Base-by-base conservation (phyloP, 1,140 invertebrate species). In the Andricus grossulariae region DNA sequence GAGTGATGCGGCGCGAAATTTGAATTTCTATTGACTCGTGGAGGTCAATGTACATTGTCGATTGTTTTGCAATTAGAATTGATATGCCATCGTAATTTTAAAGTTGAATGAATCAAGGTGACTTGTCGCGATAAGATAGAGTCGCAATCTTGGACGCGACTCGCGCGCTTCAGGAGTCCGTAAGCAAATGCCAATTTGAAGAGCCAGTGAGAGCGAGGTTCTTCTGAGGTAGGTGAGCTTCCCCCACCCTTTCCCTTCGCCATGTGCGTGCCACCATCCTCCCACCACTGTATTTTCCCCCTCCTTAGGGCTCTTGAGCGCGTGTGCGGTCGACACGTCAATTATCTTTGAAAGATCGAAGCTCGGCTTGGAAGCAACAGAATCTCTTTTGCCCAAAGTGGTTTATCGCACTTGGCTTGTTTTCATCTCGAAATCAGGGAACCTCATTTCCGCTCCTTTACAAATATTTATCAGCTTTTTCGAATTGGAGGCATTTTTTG, bases 251-350 rank as follows among this genome's bases (percentile, higher is more conserved):
- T 45, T 45, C 10, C 39, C 39, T 45, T 45, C 39, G 25, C 60
- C 60, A 66, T 66, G 60, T 66, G 60, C 60, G 60, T 66, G 60
- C 60, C 57, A 25, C 57, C 19, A 15, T 32, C 57, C 25, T 32
- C 60, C 60, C 32, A 16, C 21, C 60, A 45, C 39, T 39, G n/a
- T 66, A 45, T 16, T 66, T 66, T n/a, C 60, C 39, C 60, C 60
- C 60, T 66, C 60, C 32, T 39, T 60, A 32, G 21, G 25, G 32
- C 21, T 4, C 13, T 4, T 18, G 19, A 45, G 60, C 60, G 60
- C 60, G 60, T 66, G 60, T 66, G 25, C 60, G 60, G 60, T 39
- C 60, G 60, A 66, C 60, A 60, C 57, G 57, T 60, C 57, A 60
- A 60, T 60, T 60, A 60, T 60, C 21, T 66, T 66, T 66, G 32